Evolutionary conservation across 1,140 invertebrate genomes (phyloP).

Genomic region (Drosophila baimaii): DNA sequence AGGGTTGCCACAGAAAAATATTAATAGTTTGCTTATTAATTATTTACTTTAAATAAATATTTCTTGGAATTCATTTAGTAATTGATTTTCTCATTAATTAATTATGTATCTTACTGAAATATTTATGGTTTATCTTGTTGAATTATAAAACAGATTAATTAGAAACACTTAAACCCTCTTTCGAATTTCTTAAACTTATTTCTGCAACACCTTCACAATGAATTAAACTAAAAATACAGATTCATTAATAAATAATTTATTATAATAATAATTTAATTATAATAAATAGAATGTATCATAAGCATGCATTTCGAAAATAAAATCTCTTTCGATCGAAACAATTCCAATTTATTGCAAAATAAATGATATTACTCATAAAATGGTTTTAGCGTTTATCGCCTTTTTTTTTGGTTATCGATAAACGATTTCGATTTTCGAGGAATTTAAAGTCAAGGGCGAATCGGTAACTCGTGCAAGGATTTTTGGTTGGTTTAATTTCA

Average conservation of each 20-base stretch:
- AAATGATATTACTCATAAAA: constrained; percentile 40
- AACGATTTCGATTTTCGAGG: constrained; percentile 25
- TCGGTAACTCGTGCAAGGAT: constrained; percentile 84
- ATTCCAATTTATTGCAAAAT: constrained; percentile 80
- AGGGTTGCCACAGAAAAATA: neutral
- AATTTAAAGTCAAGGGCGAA: constrained; percentile 80
- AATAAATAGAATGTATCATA: too few species aligned
- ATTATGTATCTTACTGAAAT: neutral
- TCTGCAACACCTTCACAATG: neutral
- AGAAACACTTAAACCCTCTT: too few species aligned
- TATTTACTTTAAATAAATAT: neutral
- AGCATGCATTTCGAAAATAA: constrained; percentile 36
- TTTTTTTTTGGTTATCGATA: constrained; percentile 10
- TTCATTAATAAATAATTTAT: too few species aligned
- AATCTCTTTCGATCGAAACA: constrained; percentile 7
- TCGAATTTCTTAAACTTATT: neutral
- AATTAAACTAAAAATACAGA: neutral
- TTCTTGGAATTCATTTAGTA: neutral
- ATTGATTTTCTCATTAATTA: neutral
- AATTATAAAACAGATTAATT: too few species aligned
- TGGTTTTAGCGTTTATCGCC: constrained; percentile 9
- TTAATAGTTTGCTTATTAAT: neutral
- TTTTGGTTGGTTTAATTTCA: constrained; percentile 43
- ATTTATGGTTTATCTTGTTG: too few species aligned
- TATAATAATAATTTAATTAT: too few species aligned